Evolutionary conservation across 2,797 vertebrate genomes (phyloP), one percentile per base, ranked within the genome.

Genomic region (Oceanodroma leucorhoa): DNA sequence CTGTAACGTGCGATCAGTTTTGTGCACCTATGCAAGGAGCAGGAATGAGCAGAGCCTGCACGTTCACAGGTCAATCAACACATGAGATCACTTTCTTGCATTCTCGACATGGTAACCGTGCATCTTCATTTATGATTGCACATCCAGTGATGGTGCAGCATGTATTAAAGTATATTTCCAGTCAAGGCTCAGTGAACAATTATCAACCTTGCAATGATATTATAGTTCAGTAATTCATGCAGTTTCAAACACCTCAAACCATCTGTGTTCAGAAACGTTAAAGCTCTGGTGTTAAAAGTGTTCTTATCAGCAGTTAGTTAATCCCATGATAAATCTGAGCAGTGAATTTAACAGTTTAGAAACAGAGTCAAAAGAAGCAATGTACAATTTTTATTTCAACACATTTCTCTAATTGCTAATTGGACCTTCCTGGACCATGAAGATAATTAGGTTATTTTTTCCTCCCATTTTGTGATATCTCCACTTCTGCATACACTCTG

Each of bases 401-500:
- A 23, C 29, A 34, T 89, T 89, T 90, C 29, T 94, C 76, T 92
- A 96, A 94, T 92, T 95, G 75, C 75, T 96, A 90, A 93, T 91
- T 96, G 90, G 72, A 77, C 88, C 94, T 97, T 95, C 72, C 79
- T 89, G 78, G 92, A 83, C 81, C 95, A 87, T 67, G 88, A 53
- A 94, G 87, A 94, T 90, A 93, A 96, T 96, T 92, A 90, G 88
- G 71, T 81, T 94, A 83, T 95, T 84, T 94, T 91, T 91, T 72
- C 70, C 67, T 91, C 69, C 78, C 36, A 62, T 88, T 94, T 90
- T 82, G 58, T 84, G 79, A 60, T 90, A 81, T 94, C 46, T 80
- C 69, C 69, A 69, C 60, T 84, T 80, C 46, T 72, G 45, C 87
- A n/a, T 94, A 88, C 58, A 22, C 34, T 50, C 19, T 95, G 62